These are phyloP conservation scores for Hyperopisus bebe DNA, from an alignment of 2,113 vertebrate genomes.

Conservation along the genomic window DNA sequence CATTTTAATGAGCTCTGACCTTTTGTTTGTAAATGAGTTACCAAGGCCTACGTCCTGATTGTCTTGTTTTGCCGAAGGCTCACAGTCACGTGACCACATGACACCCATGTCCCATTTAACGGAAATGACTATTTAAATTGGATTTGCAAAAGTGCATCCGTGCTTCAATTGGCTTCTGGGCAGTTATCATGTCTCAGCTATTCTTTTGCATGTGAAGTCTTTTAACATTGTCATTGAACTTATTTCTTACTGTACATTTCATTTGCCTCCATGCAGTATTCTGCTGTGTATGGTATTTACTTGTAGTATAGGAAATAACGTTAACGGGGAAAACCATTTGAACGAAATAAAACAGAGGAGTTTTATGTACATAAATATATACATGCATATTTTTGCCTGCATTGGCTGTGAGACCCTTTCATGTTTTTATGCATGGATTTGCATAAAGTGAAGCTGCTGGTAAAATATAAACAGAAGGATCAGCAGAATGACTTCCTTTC, in stretches of 20 bases:
- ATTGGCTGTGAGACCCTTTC: not conserved
- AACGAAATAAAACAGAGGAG: not conserved
- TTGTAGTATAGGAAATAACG: not conserved
- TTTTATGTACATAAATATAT: not conserved
- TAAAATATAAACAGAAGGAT: not conserved
- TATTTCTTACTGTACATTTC: not conserved
- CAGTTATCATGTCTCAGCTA: not conserved
- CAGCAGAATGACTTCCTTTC: not conserved
- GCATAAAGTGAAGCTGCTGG: not conserved
- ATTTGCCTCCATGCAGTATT: not conserved
- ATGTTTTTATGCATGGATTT: not conserved
- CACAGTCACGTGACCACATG: not conserved
- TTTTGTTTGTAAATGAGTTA: not conserved
- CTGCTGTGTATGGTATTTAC: not conserved
- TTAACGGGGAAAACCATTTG: not conserved
- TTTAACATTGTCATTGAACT: not conserved
- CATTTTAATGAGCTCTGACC: not conserved
- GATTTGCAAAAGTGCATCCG: not conserved
- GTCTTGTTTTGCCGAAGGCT: conserved; percentile 1
- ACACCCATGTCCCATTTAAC: not conserved
- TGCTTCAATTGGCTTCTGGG: not conserved
- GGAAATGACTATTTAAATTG: conserved; percentile 9
- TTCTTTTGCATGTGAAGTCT: not conserved
- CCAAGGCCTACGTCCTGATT: not conserved
- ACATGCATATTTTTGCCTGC: not conserved